Base-by-base conservation (phyloP, 1,140 invertebrate genomes). In the Aleiodes sp. region DNA sequence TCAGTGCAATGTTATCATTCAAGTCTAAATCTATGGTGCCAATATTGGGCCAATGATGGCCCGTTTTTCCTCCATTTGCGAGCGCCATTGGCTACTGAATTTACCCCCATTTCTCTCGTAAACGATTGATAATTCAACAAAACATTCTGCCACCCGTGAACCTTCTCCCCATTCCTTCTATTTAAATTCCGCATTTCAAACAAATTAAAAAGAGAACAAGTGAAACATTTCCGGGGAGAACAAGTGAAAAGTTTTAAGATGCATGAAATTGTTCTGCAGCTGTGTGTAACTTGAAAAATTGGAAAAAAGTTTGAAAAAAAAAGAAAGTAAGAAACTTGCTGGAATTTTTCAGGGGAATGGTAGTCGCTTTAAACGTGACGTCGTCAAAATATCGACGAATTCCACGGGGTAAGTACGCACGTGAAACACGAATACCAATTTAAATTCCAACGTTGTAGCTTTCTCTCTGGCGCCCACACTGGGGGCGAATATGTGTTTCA, bases 401-500 rank as follows among this genome's bases (percentile, higher is more conserved):
- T 69, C 41, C 41, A 69, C 14, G 21, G 14, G 6, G 37, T 41
- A 68, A 68, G 37, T 21, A 41, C 31, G 35, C 39, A 68, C 67
- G 31, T 19, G 33, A 52, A 29, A 63, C 60, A 63, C 70, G 70
- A 72, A 71, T 79, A 72, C 68, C 77, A 76, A 81, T 81, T 80
- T 78, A 80, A 81, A 81, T 81, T 80, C 80, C 75, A 63, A 2
- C 43, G 41, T 12, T 60, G 37, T 26, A 16, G 28, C 56, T 37
- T 61, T 29, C 19, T 35, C 16, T n/a, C 10, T 26, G 37, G n/a
- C 26, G 12, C 16, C 6, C 21, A 16, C 21, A n/a, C n/a, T n/a
- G n/a, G n/a, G 46, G 46, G 21, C 26, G 46, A 64, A 64, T 26
- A 39, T 37, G 33, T 39, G 31, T 62, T 62, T 19, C 10, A 62